Evolutionary conservation across 2,888 invertebrate species (phyloP), one percentile per base, ranked within the genome.

Genomic region (Drosophila percnosoma): DNA sequence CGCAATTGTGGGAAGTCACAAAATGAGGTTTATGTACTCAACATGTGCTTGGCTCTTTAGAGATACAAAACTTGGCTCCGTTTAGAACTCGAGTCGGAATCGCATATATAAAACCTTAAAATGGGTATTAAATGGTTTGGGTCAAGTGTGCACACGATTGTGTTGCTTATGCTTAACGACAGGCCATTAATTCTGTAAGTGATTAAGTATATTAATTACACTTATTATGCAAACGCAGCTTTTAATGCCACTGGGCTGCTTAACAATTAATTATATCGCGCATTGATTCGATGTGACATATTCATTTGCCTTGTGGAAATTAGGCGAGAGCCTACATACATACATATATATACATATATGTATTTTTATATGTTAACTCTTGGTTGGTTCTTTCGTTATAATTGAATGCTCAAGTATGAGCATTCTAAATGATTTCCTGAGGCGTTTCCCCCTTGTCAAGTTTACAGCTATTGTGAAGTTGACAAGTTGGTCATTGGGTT

Each of bases 401-500:
- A 31, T 33, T 34, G 42, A 53, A 36, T 45, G 52, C n/a, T n/a
- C 45, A 38, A 48, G 42, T 34, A 34, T 45, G 11, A 31, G 48
- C 18, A 21, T 29, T 42, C 38, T n/a, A 49, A 29, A 54, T 31
- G 36, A 52, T 51, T 71, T 70, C 40, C 38, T 29, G 27, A 49
- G 66, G 61, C 59, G 57, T 49, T 71, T 49, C 49, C 34, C 11
- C 24, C 31, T 21, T 21, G 40, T 27, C 42, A 49, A 42, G 61
- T 66, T 82, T 79, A 68, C 75, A 79, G 67, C 80, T 75, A 71
- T 82, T 79, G 80, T 72, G 60, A 58, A 52, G 81, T 80, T 81
- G 74, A 80, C 78, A 89, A 86, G 81, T 87, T 87, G 86, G 86
- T 87, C 87, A 87, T 87, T 87, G 89, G 87, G 89, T 90, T 87